A percentile compares a stretch with the other conserved stretches of the same genome.
These are phyloP conservation scores for Bombus waltoni DNA, from an alignment of 1,140 invertebrate genomes.

Conservation along the genomic window DNA sequence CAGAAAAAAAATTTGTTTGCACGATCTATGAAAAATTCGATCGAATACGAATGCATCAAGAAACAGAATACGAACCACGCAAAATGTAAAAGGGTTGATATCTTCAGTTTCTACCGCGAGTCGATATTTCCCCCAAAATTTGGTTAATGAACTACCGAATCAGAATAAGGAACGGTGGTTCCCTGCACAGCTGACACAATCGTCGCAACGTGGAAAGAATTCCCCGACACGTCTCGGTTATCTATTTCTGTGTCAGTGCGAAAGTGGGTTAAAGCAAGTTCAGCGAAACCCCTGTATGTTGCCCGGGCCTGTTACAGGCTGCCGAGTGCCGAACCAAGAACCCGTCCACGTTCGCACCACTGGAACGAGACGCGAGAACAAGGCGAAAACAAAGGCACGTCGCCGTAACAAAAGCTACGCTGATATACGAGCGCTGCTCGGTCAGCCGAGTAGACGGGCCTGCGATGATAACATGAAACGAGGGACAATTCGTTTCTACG, in stretches of 20 bases:
- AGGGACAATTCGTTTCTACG: conserved; percentile 69
- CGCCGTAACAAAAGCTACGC: conserved; percentile 68
- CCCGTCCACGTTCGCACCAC: conserved; percentile 28
- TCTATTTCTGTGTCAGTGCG: conserved; percentile 27
- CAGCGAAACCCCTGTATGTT: conserved; percentile 31
- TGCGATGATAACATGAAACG: conserved; percentile 63
- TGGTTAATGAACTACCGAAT: not conserved
- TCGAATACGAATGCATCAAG: no score
- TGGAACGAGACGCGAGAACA: conserved; percentile 69
- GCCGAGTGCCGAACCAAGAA: conserved; percentile 19
- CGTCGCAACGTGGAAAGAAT: conserved; percentile 25
- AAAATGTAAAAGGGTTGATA: no score
- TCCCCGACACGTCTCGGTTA: conserved; percentile 3
- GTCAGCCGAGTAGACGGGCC: conserved; percentile 41
- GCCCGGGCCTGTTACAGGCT: conserved; percentile 19
- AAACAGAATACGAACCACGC: no score
- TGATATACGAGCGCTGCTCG: conserved; percentile 69
- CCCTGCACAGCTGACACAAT: conserved; percentile 7
- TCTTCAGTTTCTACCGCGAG: not conserved
- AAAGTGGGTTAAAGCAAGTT: conserved; percentile 35
- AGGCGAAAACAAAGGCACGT: conserved; percentile 74
- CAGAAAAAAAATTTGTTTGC: not conserved
- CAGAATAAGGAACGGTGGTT: not conserved
- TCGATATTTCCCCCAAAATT: not conserved
- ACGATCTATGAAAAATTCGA: not conserved